A percentile compares a stretch with the other conserved stretches of the same genome.
Conservation (phyloP, 2,113 vertebrate species). For the Chloropsis hardwickii region DNA sequence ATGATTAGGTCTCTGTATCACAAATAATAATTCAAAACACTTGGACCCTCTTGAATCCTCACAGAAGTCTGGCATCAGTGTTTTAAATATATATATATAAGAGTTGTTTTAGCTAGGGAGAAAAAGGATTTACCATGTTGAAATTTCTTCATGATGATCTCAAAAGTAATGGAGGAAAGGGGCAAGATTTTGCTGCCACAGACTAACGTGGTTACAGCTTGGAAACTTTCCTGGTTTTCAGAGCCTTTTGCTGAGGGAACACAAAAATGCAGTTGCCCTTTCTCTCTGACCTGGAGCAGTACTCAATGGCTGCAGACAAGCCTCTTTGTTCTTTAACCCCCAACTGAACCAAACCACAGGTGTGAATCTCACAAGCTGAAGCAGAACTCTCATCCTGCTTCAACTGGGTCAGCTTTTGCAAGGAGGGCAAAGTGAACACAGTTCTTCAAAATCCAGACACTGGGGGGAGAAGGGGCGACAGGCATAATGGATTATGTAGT, state of each 20-base stretch:
- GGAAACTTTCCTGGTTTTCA: background rate
- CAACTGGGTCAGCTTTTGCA: background rate
- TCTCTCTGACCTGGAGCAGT: background rate
- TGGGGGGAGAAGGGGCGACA: fast-evolving
- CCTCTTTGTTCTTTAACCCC: background rate
- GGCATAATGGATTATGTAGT: background rate
- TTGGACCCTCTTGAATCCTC: background rate
- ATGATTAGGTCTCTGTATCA: background rate
- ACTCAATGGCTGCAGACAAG: background rate
- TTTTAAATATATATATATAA: background rate
- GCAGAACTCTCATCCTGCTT: background rate
- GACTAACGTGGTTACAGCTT: background rate
- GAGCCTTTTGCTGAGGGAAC: background rate
- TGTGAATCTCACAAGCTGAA: background rate
- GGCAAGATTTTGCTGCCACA: background rate
- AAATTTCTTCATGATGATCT: background rate
- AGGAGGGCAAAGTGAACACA: background rate
- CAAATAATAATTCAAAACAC: background rate
- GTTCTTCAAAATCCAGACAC: background rate
- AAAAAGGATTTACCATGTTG: background rate
- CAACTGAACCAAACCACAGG: background rate
- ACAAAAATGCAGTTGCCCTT: background rate
- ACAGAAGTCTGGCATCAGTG: background rate
- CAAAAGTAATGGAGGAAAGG: background rate
- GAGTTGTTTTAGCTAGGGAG: background rate